phyloP scores from a whole-genome alignment of 2,797 vertebrate genomes.

The Urophycis tenuis region DNA sequence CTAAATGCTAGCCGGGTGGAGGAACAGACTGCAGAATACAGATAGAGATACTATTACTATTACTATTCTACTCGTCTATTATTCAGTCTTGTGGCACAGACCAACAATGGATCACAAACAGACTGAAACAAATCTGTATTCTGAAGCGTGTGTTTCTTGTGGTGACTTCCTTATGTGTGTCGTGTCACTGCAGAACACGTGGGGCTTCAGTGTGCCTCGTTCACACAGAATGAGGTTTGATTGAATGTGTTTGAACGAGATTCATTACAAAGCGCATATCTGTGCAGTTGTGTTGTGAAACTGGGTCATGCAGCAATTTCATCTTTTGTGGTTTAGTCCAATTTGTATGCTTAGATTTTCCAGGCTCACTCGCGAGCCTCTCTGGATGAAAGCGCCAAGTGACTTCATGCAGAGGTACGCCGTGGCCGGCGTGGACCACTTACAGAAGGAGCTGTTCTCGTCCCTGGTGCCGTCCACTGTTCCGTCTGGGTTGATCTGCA shows the following conservation, averaged over 20 bases:
- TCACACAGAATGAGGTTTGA: not conserved
- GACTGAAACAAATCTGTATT: not conserved
- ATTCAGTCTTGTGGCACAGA: not conserved
- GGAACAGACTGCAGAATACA: too few relatives aligned
- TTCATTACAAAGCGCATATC: not conserved
- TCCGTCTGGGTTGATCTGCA: conserved; percentile 96
- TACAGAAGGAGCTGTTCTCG: conserved; percentile 84
- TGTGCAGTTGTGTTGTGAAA: not conserved
- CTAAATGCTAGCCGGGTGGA: not conserved
- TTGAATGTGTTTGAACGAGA: not conserved
- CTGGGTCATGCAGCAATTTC: not conserved
- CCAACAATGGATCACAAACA: not conserved
- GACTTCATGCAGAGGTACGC: conserved; percentile 17
- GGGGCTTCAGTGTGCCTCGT: too few relatives aligned
- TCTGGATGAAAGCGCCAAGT: not conserved
- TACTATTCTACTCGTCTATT: too few relatives aligned
- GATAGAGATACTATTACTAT: too few relatives aligned
- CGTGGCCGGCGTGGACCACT: conserved; percentile 35
- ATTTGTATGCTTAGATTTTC: not conserved
- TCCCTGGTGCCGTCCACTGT: conserved; percentile 96
- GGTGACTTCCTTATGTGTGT: not conserved
- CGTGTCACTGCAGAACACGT: not conserved
- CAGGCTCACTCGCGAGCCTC: not conserved
- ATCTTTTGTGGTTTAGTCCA: not conserved
- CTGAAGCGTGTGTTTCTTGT: not conserved